phyloP scores from a whole-genome alignment of 1,140 invertebrate genomes.

The Heliconius nattereri region DNA sequence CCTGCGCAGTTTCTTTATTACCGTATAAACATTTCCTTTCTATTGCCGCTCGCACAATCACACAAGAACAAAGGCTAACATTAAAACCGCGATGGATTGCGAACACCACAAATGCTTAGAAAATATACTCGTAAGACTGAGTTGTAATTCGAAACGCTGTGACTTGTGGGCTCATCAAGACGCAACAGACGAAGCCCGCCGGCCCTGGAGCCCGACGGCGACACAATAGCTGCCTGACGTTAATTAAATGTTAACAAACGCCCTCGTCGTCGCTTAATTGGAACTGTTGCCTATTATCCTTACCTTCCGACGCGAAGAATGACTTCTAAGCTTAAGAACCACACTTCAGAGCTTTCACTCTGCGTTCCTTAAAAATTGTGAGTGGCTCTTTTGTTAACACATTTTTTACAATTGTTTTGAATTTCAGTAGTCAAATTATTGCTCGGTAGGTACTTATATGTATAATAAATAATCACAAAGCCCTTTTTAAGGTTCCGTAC shows the following conservation, averaged over 20 bases:
- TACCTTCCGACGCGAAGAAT: slow-evolving; percentile 73
- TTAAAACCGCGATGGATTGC: slow-evolving; percentile 46
- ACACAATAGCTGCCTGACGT: slow-evolving; percentile 77
- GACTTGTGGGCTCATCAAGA: slow-evolving; percentile 71
- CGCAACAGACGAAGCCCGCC: slow-evolving; percentile 62
- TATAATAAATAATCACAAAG: background rate
- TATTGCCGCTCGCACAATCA: slow-evolving; percentile 31
- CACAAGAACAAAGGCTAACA: background rate
- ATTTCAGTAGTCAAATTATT: slow-evolving; percentile 18
- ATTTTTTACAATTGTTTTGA: slow-evolving; percentile 31
- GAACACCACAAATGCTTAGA: slow-evolving; percentile 37
- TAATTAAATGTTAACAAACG: slow-evolving; percentile 82
- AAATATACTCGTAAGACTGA: slow-evolving; percentile 36
- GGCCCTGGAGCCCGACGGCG: slow-evolving; percentile 64
- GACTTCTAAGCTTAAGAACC: slow-evolving; percentile 69
- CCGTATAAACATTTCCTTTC: slow-evolving; percentile 5
- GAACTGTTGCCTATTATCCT: slow-evolving; percentile 80
- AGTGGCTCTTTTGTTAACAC: slow-evolving; percentile 44
- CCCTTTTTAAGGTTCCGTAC: no score
- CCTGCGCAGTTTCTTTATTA: slow-evolving; percentile 5
- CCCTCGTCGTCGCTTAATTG: slow-evolving; percentile 79
- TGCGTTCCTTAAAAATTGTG: slow-evolving; percentile 38
- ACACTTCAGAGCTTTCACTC: slow-evolving; percentile 62
- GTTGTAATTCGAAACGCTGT: slow-evolving; percentile 58
- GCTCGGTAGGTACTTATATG: background rate